Percentiles rank a stretch among this genome's conserved stretches.
phyloP scores from a whole-genome alignment of 2,888 invertebrate genomes.

The Cephus spinipes region DNA sequence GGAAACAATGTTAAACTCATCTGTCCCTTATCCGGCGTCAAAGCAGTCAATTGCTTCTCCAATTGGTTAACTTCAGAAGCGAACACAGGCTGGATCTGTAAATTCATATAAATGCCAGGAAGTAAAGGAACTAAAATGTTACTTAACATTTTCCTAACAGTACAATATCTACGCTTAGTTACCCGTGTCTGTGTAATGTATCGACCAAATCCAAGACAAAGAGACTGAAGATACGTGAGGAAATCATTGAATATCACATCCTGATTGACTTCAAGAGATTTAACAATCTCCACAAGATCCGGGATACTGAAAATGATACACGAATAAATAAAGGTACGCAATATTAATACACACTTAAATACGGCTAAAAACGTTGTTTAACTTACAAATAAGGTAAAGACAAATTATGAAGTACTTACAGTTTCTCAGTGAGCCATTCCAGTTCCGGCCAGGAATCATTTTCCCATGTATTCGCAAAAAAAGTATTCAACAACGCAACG shows the following conservation, averaged over 20 bases:
- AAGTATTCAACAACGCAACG: conserved; percentile 71
- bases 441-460: conserved; percentile 77
- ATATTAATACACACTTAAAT: conserved; percentile 12
- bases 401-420: conserved; percentile 68
- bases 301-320: conserved; percentile 68
- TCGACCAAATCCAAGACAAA: conserved; percentile 77
- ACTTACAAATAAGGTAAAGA: background rate
- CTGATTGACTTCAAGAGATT: conserved; percentile 69
- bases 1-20: conserved; percentile 72
- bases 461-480: conserved; percentile 62
- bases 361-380: conserved; percentile 47
- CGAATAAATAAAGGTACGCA: conserved; percentile 14
- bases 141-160: background rate
- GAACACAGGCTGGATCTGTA: conserved; percentile 71
- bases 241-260: conserved; percentile 69
- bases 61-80: conserved; percentile 71
- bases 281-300: conserved; percentile 70
- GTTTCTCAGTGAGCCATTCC: conserved; percentile 75
- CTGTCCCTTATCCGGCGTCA: conserved; percentile 68
- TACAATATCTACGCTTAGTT: conserved; percentile 6
- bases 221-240: conserved; percentile 70
- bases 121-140: background rate
- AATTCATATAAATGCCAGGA: background rate
- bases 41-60: conserved; percentile 73
- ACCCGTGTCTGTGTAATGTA: conserved; percentile 71